Conservation (phyloP, 2,797 vertebrate species). For the Microcaecilia unicolor region DNA sequence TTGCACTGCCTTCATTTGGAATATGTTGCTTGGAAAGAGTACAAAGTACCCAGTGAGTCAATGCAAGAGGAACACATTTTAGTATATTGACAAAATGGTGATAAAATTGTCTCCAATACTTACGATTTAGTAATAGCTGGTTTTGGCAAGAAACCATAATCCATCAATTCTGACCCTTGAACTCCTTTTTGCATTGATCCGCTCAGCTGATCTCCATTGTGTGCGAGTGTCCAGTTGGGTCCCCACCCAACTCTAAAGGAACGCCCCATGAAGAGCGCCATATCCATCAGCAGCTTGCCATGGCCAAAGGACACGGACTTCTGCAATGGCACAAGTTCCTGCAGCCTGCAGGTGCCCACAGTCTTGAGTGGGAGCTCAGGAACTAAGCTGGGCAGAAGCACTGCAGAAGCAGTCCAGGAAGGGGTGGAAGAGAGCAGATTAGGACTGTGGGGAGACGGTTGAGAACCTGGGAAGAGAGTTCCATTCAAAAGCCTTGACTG, state of each 20-base stretch:
- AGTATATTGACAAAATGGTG: too few relatives aligned
- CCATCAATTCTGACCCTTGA: conserved; percentile 25
- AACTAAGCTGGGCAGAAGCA: conserved; percentile 44
- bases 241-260: conserved; percentile 90
- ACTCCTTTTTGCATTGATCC: conserved; percentile 1
- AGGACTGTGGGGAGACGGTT: conserved; percentile 16
- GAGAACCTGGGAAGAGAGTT: conserved; percentile 38
- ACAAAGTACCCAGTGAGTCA: too few relatives aligned
- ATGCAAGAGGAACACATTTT: too few relatives aligned
- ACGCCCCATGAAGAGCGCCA: conserved; percentile 74
- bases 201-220: conserved; percentile 61
- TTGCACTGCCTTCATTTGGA: too few relatives aligned
- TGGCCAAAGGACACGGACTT: conserved; percentile 58
- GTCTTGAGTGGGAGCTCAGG: conserved; percentile 65
- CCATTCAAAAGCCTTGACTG: conserved; percentile 60
- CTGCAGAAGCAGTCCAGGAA: conserved; percentile 33
- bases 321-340: conserved; percentile 55
- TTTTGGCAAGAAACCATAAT: conserved; percentile 72
- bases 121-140: conserved; percentile 67
- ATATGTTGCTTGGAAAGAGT: too few relatives aligned
- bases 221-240: conserved; percentile 76
- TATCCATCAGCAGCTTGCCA: conserved; percentile 77
- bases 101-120: conserved; percentile 46
- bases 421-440: conserved; percentile 17
- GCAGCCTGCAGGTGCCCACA: conserved; percentile 66